These are phyloP conservation scores for Trogon surrucura DNA, from an alignment of 2,113 vertebrate genomes.

Conservation along the genomic window DNA sequence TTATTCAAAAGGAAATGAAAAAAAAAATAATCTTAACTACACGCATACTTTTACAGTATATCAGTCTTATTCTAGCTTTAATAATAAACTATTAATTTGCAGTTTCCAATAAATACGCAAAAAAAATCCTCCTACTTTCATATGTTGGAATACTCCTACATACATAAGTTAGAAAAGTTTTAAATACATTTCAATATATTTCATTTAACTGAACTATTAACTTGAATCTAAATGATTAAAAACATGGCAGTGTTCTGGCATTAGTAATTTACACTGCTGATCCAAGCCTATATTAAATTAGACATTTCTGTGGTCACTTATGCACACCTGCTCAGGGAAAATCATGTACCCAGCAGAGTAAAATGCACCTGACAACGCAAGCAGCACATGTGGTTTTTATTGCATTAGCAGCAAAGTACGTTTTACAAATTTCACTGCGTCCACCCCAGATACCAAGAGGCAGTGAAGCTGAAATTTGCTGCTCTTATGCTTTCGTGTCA, in stretches of 20 bases:
- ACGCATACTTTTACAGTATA: not conserved
- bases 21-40: not conserved
- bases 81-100: not conserved
- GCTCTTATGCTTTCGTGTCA: not conserved
- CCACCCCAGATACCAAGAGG: not conserved
- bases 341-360: not conserved
- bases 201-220: not conserved
- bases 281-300: not conserved
- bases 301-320: not conserved
- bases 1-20: not conserved
- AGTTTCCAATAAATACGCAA: not conserved
- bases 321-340: not conserved
- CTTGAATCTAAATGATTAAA: not conserved
- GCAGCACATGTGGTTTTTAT: not conserved
- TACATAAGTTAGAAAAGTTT: not conserved
- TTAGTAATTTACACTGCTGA: not conserved
- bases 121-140: not conserved
- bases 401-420: not conserved
- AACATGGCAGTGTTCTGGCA: not conserved
- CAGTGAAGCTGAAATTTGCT: not conserved
- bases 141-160: not conserved
- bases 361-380: not conserved
- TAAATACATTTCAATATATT: not conserved
- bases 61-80: not conserved
- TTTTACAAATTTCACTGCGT: not conserved